Conservation (phyloP, 2,888 invertebrate genomes). For the Patella pellucida region DNA sequence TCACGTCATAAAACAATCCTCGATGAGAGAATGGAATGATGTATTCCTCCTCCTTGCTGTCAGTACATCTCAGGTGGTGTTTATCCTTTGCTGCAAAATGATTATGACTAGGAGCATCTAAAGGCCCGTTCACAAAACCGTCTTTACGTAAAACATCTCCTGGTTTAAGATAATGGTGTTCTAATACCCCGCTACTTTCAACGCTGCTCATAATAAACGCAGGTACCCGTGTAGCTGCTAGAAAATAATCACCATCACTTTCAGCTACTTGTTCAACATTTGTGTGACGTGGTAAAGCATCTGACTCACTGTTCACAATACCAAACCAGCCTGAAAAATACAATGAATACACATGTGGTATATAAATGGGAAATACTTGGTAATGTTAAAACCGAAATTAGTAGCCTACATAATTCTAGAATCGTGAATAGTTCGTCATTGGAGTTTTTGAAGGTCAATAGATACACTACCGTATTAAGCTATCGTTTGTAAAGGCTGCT, state of each 20-base stretch:
- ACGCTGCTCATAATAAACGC: conserved; percentile 28
- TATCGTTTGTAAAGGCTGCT: too few relatives aligned
- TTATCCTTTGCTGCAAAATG: neutral
- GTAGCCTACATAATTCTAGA: too few relatives aligned
- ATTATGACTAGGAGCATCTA: conserved; percentile 1
- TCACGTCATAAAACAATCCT: conserved; percentile 41
- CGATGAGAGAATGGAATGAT: conserved; percentile 37
- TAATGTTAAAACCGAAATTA: too few relatives aligned
- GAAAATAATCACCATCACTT: conserved; percentile 27
- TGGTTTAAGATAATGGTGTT: conserved; percentile 28
- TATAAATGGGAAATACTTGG: too few relatives aligned
- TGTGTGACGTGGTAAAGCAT: conserved; percentile 29
- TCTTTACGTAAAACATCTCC: conserved; percentile 38
- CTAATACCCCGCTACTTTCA: conserved; percentile 27
- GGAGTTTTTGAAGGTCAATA: too few relatives aligned
- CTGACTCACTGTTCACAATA: conserved; percentile 16
- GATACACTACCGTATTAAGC: too few relatives aligned
- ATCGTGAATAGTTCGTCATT: too few relatives aligned
- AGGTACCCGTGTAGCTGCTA: conserved; percentile 36
- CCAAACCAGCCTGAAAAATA: conserved; percentile 20
- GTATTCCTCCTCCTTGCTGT: conserved; percentile 46
- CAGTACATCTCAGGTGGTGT: conserved; percentile 36
- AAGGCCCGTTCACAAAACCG: conserved; percentile 26
- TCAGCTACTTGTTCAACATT: conserved; percentile 33
- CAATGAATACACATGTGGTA: too few relatives aligned